Evolutionary conservation across 92 coral and sea anemone species (phyloP), one percentile per base, ranked within the genome.

Genomic region (Hydrozoanthus gracilis): DNA sequence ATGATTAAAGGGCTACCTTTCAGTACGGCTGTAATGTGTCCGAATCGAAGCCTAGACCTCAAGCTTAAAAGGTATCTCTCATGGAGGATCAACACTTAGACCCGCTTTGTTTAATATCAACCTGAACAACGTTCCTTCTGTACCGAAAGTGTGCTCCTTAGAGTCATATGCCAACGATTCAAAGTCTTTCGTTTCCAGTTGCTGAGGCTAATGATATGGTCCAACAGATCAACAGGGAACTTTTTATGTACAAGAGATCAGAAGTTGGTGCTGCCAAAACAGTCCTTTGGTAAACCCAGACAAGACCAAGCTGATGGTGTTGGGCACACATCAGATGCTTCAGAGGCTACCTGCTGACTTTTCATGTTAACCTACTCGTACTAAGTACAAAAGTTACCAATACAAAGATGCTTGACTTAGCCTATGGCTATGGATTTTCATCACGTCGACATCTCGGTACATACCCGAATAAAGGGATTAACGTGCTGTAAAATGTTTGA

Each of bases 261-360:
- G 18, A 62, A 62, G 68, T 18, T 15, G 16, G 68, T 62, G 91
- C 60, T 68, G 39, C 39, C 39, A 27, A 27, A 27, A n/a, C n/a
- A n/a, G n/a, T n/a, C n/a, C 82, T n/a, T 87, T 88, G 48, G 82
- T 82, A 48, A 83, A 55, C 11, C 86, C 88, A 46, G 80, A 52
- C 10, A 84, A 84, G 68, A 84, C 82, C 7, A 84, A 84, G 56
- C 20, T 88, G 88, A 58, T 88, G 88, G 88, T 83, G 39, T 35
- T 69, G 89, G 86, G 68, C 49, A 80, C 85, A 68, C 75, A 86
- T 82, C 88, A 90, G 86, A 86, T 90, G 92, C 82, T 86, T 75
- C 90, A 90, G 84, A 78, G 84, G 83, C 55, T 90, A 14, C 90
- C 84, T 44, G 70, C 71, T 55, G 62, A 79, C 54, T 86, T 90